These are phyloP conservation scores for Leptothorax acervorum DNA, from an alignment of 2,888 invertebrate genomes.

Conservation along the genomic window DNA sequence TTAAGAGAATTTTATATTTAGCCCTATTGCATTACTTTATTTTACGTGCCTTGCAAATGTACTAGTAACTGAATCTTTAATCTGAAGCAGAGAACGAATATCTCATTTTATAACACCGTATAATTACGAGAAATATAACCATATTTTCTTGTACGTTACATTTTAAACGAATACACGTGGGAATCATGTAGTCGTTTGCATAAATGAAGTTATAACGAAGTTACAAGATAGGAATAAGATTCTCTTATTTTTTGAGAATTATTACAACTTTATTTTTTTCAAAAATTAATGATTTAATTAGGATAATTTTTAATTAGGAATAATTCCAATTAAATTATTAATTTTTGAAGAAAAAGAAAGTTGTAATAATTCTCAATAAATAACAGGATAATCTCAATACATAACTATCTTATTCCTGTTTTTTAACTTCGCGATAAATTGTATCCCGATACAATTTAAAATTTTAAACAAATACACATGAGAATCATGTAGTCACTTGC, in stretches of 20 bases:
- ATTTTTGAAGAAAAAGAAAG: background rate
- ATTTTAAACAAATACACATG: too few species aligned
- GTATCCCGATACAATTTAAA: too few species aligned
- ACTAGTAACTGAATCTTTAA: background rate
- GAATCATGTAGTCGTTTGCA: background rate
- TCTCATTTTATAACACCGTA: background rate
- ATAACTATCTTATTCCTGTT: too few species aligned
- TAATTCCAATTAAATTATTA: background rate
- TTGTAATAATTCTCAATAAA: too few species aligned
- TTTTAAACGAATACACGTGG: background rate
- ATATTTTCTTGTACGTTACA: background rate
- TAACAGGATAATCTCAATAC: too few species aligned
- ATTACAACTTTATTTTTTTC: background rate
- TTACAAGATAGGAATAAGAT: background rate
- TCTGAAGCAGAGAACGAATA: background rate
- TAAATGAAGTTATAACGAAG: background rate
- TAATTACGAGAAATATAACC: background rate
- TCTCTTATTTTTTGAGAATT: background rate
- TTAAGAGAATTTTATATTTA: conserved; percentile 30
- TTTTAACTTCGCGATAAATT: too few species aligned
- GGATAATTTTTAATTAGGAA: too few species aligned
- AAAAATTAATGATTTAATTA: conserved; percentile 11
- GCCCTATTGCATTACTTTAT: background rate
- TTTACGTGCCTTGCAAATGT: too few species aligned
- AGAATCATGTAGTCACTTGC: too few species aligned